Base-by-base conservation (phyloP, 2,113 vertebrate genomes). In the Atherinomorus stipes region DNA sequence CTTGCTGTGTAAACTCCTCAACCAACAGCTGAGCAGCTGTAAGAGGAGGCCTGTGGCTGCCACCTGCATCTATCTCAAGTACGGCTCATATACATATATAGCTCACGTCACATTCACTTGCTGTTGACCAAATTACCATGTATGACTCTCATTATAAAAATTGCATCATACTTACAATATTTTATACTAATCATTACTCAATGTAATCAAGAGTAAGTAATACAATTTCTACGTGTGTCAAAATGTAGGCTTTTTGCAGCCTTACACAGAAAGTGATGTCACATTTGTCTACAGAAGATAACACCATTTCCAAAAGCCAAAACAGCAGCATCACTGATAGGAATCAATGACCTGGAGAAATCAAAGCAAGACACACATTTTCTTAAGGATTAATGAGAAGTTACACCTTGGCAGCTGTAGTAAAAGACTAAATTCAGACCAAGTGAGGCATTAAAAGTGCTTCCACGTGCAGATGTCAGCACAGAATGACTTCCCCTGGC, bases 21-120 rank as follows among this genome's bases (percentile, higher is more conserved):
- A 18, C 19, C n/a, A 42, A 49, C 38, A 50, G 59, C 34, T 18
- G 42, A 10, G 22, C 57, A n/a, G 64, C 65, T 71, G 82, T 76
- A 87, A 85, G 66, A 34, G 54, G 80, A 84, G 38, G 69, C 70
- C 78, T 18, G 58, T 71, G 71, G 2, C 73, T 34, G 76, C 76
- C 68, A 53, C 18, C 78, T 50, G 52, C 62, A 28, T 80, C 74
- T 22, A 63, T 73, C 83, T 85, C 61, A 50, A 60, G 54, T 26
- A 51, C 51, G 78, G 82, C 66, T 76, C 78, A 72, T 22, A 71
- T 71, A 21, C 85, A 82, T 88, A 84, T 89, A 85, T 86, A 89
- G 81, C 87, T 86, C 75, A 0, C 68, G 81, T 89, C 87, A 60
- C 60, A 45, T 86, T 87, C 70, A 15, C 12, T 16, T 23, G 68